Percentiles rank a stretch among this genome's conserved stretches.
Evolutionary conservation across 2,113 vertebrate genomes (phyloP).

Genomic region (Nanger granti): DNA sequence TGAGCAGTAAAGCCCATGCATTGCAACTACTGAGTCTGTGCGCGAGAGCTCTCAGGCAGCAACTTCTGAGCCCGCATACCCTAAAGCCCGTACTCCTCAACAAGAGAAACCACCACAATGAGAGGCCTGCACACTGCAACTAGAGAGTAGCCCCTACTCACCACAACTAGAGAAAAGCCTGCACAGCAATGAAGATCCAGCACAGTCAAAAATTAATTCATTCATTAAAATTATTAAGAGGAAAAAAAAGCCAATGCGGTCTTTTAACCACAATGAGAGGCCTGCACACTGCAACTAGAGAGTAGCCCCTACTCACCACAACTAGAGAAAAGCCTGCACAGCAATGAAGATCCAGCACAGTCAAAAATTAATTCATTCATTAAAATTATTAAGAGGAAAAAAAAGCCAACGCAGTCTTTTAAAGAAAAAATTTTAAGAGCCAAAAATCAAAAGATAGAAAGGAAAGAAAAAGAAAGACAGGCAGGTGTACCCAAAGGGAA

Average conservation of each 20-base stretch:
- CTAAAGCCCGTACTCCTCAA: neutral
- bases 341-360: no score
- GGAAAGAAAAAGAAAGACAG: neutral
- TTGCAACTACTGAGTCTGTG: neutral
- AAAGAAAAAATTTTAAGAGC: neutral
- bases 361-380: no score
- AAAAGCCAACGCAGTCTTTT: no score
- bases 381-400: no score
- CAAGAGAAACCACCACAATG: neutral
- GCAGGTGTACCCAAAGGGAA: neutral
- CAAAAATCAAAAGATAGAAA: neutral
- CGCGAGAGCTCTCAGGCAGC: neutral
- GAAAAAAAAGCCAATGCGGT: neutral
- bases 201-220: neutral
- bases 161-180: neutral
- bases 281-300: no score
- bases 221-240: neutral
- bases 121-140: neutral
- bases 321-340: no score
- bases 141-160: neutral
- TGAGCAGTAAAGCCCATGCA: neutral
- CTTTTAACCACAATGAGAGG: no score
- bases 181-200: neutral
- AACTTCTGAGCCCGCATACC: rapidly evolving
- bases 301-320: no score